Conservation (phyloP, 2,113 vertebrate genomes). For the Holacanthus passer region DNA sequence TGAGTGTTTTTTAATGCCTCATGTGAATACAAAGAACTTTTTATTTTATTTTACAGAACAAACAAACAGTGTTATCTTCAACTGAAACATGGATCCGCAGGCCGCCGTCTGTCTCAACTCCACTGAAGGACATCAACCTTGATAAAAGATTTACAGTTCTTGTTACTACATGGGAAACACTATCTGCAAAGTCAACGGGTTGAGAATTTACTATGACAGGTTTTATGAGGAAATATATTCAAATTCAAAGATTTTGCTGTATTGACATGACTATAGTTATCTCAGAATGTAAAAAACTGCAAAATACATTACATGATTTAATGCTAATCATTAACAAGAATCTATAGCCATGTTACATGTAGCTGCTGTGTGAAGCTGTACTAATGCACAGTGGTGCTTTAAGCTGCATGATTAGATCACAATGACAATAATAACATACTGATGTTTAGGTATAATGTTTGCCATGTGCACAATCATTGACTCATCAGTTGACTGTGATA, state of each 20-base stretch:
- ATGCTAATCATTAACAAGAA: background rate
- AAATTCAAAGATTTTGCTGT: background rate
- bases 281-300: background rate
- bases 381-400: background rate
- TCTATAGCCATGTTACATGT: background rate
- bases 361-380: background rate
- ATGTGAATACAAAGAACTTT: slow-evolving; percentile 64
- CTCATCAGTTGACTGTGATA: background rate
- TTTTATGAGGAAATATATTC: background rate
- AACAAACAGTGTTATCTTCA: slow-evolving; percentile 68
- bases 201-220: slow-evolving; percentile 3
- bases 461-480: background rate
- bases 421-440: background rate
- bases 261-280: background rate
- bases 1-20: slow-evolving; percentile 46
- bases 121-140: slow-evolving; percentile 63
- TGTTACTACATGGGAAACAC: slow-evolving; percentile 51
- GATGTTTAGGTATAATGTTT: background rate
- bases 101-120: slow-evolving; percentile 51
- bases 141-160: slow-evolving; percentile 62
- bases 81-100: slow-evolving; percentile 63
- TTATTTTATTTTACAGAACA: slow-evolving; percentile 55
- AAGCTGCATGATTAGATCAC: slow-evolving; percentile 3
- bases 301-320: background rate
- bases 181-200: slow-evolving; percentile 14